Conservation (phyloP, 30 jellyfish, hydroid and myxozoan species). For the Hydractinia echinata region DNA sequence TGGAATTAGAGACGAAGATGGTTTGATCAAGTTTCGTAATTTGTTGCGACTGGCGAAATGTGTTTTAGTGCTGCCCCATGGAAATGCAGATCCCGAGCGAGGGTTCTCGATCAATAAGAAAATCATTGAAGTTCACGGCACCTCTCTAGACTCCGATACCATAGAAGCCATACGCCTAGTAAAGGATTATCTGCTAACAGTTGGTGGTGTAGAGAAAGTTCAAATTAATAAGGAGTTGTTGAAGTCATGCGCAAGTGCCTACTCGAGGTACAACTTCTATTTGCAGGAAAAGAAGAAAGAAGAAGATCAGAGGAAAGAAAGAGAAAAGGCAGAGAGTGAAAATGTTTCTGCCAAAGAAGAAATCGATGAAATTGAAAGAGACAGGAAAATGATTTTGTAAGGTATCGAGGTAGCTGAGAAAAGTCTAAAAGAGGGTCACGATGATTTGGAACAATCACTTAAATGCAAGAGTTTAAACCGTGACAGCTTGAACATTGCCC, state of each 20-base stretch:
- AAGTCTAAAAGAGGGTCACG: not conserved
- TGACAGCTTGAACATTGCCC: too few species aligned
- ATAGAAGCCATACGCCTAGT: too few species aligned
- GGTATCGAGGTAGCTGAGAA: not conserved
- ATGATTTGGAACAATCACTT: not conserved
- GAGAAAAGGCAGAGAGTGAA: not conserved
- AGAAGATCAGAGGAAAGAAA: not conserved
- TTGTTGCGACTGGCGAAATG: conserved; percentile 23
- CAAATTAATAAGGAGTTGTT: not conserved
- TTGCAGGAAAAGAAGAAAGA: not conserved
- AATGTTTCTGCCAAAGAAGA: not conserved
- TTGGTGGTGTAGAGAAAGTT: not conserved
- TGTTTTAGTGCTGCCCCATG: conserved; percentile 30
- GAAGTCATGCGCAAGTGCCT: not conserved
- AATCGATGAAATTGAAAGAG: not conserved
- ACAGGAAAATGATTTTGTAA: not conserved
- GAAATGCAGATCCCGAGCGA: conserved; percentile 42
- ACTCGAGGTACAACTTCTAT: not conserved
- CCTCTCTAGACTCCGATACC: conserved; percentile 23
- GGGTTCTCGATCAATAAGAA: conserved; percentile 32
- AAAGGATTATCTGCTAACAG: not conserved
- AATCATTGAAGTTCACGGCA: conserved; percentile 30
- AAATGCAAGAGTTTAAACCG: too few species aligned
- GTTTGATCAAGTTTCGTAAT: conserved; percentile 24
- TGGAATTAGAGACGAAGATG: conserved; percentile 20